phyloP scores from a whole-genome alignment of 2,888 invertebrate genomes.

The Aleiodes testaceus region DNA sequence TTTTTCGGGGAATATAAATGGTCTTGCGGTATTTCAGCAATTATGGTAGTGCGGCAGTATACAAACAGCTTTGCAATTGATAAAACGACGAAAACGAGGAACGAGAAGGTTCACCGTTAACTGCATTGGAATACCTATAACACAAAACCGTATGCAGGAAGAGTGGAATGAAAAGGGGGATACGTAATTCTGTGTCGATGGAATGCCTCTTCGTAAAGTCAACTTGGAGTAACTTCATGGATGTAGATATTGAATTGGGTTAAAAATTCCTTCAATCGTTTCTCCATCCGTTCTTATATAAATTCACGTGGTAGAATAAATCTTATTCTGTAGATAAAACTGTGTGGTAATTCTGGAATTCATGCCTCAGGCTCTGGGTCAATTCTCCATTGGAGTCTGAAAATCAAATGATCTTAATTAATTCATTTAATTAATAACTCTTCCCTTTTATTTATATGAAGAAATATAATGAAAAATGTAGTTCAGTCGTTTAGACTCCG shows the following conservation, averaged over 20 bases:
- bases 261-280: constrained; percentile 21
- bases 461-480: constrained; percentile 13
- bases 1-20: background rate
- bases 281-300: constrained; percentile 19
- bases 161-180: background rate
- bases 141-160: constrained; percentile 9
- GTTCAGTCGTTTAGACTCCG: constrained; percentile 46
- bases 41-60: constrained; percentile 26
- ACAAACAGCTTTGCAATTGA: constrained; percentile 47
- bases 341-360: background rate
- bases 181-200: constrained; percentile 24
- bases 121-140: constrained; percentile 16
- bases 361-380: constrained; percentile 15
- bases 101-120: constrained; percentile 29
- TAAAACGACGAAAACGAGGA: constrained; percentile 32
- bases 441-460: background rate
- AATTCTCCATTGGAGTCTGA: background rate
- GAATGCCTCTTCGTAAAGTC: constrained; percentile 14
- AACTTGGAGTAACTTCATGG: too few relatives aligned
- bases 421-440: constrained; percentile 3
- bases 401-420: background rate
- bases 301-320: constrained; percentile 7
- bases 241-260: constrained; percentile 30
- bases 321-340: background rate
- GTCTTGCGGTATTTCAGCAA: constrained; percentile 19